A percentile compares a stretch with the other conserved stretches of the same genome.
Conservation (phyloP, 2,888 invertebrate species). For the Abrostola triplasia region DNA sequence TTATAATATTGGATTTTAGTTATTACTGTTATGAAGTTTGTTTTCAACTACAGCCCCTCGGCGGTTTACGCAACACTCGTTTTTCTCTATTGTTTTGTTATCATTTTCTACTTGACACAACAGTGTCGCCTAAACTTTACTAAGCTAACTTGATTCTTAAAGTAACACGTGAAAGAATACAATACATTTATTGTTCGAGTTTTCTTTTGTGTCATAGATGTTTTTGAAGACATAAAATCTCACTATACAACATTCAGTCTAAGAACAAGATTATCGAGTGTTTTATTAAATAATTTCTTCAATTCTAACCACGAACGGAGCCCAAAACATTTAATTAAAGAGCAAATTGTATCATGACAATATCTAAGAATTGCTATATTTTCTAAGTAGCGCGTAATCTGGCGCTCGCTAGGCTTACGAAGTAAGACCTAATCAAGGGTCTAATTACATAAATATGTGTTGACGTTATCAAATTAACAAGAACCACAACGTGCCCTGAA, state of each 20-base stretch:
- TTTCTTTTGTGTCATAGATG: too few species aligned
- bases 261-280: too few species aligned
- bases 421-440: slow-evolving; percentile 23
- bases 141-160: slow-evolving; percentile 23
- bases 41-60: slow-evolving; percentile 35
- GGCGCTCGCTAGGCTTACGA: slow-evolving; percentile 8
- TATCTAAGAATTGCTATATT: too few species aligned
- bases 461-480: slow-evolving; percentile 45
- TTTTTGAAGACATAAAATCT: too few species aligned
- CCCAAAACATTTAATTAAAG: too few species aligned
- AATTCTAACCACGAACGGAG: too few species aligned
- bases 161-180: slow-evolving; percentile 19
- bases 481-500: slow-evolving; percentile 49
- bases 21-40: slow-evolving; percentile 45
- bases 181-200: not conserved
- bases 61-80: slow-evolving; percentile 28
- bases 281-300: too few species aligned
- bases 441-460: slow-evolving; percentile 45
- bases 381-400: slow-evolving; percentile 13
- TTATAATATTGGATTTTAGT: slow-evolving; percentile 27
- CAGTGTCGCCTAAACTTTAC: slow-evolving; percentile 30
- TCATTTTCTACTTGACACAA: slow-evolving; percentile 38
- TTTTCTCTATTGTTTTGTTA: slow-evolving; percentile 51
- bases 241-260: too few species aligned
- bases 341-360: too few species aligned